Evolutionary conservation across 53 echinoderm and acorn worm genomes (phyloP), one percentile per base, ranked within the genome.

Genomic region (Arbacia lixula): DNA sequence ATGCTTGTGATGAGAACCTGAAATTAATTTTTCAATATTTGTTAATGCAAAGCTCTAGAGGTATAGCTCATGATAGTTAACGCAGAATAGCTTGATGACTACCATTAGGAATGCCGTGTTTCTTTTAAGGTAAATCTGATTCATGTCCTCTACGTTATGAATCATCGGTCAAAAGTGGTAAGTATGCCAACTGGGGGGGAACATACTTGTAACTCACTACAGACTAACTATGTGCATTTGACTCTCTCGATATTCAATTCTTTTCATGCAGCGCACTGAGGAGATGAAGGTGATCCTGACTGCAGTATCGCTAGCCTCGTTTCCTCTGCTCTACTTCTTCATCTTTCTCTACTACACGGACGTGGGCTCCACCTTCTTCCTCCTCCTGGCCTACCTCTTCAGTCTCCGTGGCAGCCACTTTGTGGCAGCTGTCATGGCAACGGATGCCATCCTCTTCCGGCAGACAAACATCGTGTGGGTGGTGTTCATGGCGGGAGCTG

Each of bases 401-500:
- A 87, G 88, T 74, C 88, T 92, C 71, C 84, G 95, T 61, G 90
- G 85, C 73, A 92, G 90, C 90, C 94, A 94, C 31, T 33, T 94
- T 31, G 68, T 90, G 63, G 94, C 98, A 50, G 88, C 91, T 16
- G 19, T 98, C 32, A 68, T 92, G 57, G 92, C 94, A 25, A 76
- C 42, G 1, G 85, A 88, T 30, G 92, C 94, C 12, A 83, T 98
- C 64, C 19, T 98, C 88, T 98, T 98, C 88, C 90, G 98, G 9
- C 98, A 98, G 86, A 94, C 98, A n/a, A 98, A 98, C 83, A 90
- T 98, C 63, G 75, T 94, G 19, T 98, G 98, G 98, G 94, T 98
- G 31, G 82, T 98, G 64, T 98, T 98, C 81, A 83, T 93, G 50
- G 98, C 98, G 1, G 94, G 98, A 0, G 76, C 66, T 32, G 72